phyloP scores from a whole-genome alignment of 2,797 vertebrate species.

The Oryzias dopingdopingensis region DNA sequence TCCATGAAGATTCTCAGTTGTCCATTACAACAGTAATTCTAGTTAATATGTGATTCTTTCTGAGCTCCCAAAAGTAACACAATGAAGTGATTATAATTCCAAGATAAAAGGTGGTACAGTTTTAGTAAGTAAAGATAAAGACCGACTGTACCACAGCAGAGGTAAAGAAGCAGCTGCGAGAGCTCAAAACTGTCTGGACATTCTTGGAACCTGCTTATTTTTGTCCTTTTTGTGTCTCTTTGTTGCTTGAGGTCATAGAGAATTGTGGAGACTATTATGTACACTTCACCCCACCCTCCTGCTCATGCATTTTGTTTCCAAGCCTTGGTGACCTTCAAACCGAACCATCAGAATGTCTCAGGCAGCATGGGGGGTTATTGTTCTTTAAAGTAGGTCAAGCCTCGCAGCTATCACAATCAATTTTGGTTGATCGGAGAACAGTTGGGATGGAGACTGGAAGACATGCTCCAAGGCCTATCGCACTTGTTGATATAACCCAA shows the following conservation, averaged over 20 bases:
- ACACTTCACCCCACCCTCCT: constrained; percentile 37
- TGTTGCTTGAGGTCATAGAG: constrained; percentile 45
- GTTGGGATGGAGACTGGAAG: constrained; percentile 32
- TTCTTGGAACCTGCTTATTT: constrained; percentile 28
- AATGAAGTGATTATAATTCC: too few species aligned
- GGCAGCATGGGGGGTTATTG: constrained; percentile 71
- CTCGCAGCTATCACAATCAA: constrained; percentile 72
- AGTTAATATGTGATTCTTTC: too few species aligned
- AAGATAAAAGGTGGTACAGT: background rate
- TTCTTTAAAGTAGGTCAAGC: constrained; percentile 78
- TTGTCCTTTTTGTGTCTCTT: constrained; percentile 31
- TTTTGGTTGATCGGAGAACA: constrained; percentile 71
- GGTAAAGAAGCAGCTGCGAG: constrained; percentile 26
- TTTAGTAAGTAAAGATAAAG: constrained; percentile 7
- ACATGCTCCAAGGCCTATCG: constrained; percentile 61
- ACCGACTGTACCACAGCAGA: constrained; percentile 10
- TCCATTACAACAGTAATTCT: too few species aligned
- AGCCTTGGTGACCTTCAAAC: constrained; percentile 66
- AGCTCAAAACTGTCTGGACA: constrained; percentile 24
- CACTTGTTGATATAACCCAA: constrained; percentile 68
- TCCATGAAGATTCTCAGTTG: too few species aligned
- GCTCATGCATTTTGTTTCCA: constrained; percentile 19
- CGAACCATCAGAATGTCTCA: constrained; percentile 66
- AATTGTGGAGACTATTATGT: constrained; percentile 30
- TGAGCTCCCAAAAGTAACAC: too few species aligned